Conservation (phyloP, 2,797 vertebrate genomes). For the Podargus strigoides region DNA sequence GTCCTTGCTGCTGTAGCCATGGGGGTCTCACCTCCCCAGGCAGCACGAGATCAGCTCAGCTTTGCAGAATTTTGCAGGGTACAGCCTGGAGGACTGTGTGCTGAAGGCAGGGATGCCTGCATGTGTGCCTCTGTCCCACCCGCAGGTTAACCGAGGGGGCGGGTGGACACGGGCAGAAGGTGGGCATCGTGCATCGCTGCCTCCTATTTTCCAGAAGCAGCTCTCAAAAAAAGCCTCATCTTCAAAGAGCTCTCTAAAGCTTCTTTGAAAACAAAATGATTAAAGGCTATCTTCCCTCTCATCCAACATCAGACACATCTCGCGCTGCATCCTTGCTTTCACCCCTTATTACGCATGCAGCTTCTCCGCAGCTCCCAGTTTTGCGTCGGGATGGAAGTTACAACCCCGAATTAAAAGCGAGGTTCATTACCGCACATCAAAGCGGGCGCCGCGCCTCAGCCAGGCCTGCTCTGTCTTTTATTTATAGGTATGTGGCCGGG, state of each 20-base stretch:
- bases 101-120: neutral
- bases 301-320: constrained; percentile 68
- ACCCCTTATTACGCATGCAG: constrained; percentile 59
- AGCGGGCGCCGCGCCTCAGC: neutral
- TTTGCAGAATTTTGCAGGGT: neutral
- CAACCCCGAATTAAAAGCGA: constrained; percentile 19
- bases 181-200: neutral
- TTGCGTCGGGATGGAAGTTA: neutral
- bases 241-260: constrained; percentile 64
- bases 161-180: neutral
- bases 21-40: neutral
- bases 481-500: neutral
- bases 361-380: constrained; percentile 16
- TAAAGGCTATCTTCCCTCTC: constrained; percentile 66
- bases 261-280: constrained; percentile 70
- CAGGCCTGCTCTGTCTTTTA: neutral
- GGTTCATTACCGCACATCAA: constrained; percentile 27
- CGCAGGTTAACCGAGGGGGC: neutral
- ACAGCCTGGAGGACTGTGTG: rapidly evolving
- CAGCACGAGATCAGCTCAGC: neutral
- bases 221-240: constrained; percentile 39
- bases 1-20: neutral
- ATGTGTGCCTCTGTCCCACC: rapidly evolving
- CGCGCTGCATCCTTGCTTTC: constrained; percentile 17
- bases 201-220: constrained; percentile 11